These are phyloP conservation scores for Candoia aspera DNA, from an alignment of 2,113 vertebrate genomes.

Conservation along the genomic window DNA sequence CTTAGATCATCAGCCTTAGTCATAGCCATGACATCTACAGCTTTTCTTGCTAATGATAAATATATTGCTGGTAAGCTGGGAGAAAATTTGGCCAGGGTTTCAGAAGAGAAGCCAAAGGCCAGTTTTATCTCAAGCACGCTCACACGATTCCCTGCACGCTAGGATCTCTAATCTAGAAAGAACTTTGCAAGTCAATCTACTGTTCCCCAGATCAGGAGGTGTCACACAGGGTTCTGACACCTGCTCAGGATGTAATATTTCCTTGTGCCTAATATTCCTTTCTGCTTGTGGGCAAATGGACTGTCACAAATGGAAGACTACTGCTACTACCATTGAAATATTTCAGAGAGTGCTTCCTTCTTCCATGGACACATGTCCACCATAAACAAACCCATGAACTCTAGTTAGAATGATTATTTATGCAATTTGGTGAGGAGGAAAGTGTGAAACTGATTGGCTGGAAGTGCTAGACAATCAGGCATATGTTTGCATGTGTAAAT, in stretches of 20 bases:
- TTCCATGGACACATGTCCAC: not conserved
- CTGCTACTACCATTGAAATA: not conserved
- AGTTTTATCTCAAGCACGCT: not conserved
- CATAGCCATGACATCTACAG: not conserved
- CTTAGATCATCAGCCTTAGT: not conserved
- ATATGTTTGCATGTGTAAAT: not conserved
- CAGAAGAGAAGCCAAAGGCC: not conserved
- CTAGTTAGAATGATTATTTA: not conserved
- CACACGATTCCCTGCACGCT: not conserved
- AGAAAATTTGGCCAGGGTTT: not conserved
- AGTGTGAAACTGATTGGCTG: not conserved
- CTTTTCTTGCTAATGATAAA: not conserved
- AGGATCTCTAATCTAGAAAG: not conserved
- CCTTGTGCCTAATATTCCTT: not conserved
- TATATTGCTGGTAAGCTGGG: too few species aligned
- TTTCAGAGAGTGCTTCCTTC: not conserved
- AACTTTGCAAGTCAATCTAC: not conserved
- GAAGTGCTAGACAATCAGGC: not conserved
- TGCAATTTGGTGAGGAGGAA: not conserved
- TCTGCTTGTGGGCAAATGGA: not conserved
- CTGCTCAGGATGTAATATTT: not conserved
- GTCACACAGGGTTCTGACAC: too few species aligned
- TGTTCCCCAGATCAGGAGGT: not conserved
- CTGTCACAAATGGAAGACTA: not conserved
- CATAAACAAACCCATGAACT: not conserved